phyloP scores from a whole-genome alignment of 2,888 invertebrate genomes.

The Caradrina kadenii region DNA sequence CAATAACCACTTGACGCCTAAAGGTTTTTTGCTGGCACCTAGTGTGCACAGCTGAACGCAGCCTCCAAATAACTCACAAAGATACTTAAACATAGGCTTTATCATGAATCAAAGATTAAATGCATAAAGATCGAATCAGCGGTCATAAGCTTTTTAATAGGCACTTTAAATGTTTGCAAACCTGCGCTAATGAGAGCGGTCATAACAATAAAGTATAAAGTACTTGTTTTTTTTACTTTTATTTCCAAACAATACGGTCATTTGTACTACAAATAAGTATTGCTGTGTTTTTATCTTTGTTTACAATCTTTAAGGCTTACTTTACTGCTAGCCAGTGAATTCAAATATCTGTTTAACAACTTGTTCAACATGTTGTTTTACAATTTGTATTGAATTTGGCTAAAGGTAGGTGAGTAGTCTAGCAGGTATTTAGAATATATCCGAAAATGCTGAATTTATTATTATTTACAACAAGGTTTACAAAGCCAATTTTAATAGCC shows the following conservation, averaged over 20 bases:
- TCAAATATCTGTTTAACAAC: constrained; percentile 5
- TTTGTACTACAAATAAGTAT: constrained; percentile 55
- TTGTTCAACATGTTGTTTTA: background rate
- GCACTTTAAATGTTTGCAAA: constrained; percentile 62
- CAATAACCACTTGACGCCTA: too few species aligned
- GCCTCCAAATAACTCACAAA: constrained; percentile 10
- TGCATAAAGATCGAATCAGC: constrained; percentile 54
- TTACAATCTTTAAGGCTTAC: constrained; percentile 18
- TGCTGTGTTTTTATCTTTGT: constrained; percentile 39
- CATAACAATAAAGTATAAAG: constrained; percentile 57
- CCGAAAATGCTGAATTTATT: background rate
- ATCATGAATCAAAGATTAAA: constrained; percentile 59
- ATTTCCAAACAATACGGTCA: constrained; percentile 55
- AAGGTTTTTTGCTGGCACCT: background rate
- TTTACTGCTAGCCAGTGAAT: background rate
- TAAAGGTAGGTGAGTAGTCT: background rate
- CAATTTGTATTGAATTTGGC: background rate
- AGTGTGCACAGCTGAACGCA: background rate
- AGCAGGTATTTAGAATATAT: background rate
- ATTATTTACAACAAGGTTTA: too few species aligned
- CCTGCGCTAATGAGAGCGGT: constrained; percentile 56
- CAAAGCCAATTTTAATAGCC: too few species aligned
- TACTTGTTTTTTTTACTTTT: constrained; percentile 48
- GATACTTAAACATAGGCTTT: constrained; percentile 33
- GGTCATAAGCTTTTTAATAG: constrained; percentile 61